Evolutionary conservation across 2,888 invertebrate genomes (phyloP), one percentile per base, ranked within the genome.

Genomic region (Papilio demoleus): DNA sequence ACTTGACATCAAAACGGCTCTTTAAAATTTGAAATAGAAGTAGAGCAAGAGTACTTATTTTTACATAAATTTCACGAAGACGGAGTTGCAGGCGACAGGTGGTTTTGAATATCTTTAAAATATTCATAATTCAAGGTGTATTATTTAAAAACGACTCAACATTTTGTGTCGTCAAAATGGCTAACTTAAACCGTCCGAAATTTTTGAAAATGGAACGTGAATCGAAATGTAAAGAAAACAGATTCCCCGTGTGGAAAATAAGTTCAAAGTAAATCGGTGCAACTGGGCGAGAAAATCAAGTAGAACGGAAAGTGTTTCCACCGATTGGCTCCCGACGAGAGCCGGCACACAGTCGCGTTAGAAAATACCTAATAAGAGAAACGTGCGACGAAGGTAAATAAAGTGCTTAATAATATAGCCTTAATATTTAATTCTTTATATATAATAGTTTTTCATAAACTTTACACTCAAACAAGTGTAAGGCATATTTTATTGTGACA

Each of bases 301-400:
- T 70, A 69, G 67, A 61, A 64, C 68, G 77, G 75, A 76, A 77
- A 74, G 71, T 70, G 68, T 71, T 76, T 76, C 76, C 76, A 75
- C 64, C 50, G 64, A 65, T 59, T 59, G 64, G 63, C 38, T 68
- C 68, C 31, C 40, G n/a, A 56, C 22, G 56, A 67, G 56, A 64
- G 6, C 47, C 47, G 24, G 50, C 24, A 40, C 27, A 58, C 63
- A 59, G 31, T 45, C 31, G 63, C 40, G 64, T 60, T 59, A 65
- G 31, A 61, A 64, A 60, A 68, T 65, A 65, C 6, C 53, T 40
- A 68, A 68, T 60, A 60, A 60, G 59, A 65, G 65, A 65, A 60
- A 68, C 60, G 5, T 42, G 53, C 22, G 47, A 59, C 53, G 1
- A 58, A 38, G 38, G 36, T 59, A 59, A 68, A 58, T 58, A 47